Evolutionary conservation across 2,113 vertebrate genomes (phyloP).

Genomic region (Muscicapa adusta): DNA sequence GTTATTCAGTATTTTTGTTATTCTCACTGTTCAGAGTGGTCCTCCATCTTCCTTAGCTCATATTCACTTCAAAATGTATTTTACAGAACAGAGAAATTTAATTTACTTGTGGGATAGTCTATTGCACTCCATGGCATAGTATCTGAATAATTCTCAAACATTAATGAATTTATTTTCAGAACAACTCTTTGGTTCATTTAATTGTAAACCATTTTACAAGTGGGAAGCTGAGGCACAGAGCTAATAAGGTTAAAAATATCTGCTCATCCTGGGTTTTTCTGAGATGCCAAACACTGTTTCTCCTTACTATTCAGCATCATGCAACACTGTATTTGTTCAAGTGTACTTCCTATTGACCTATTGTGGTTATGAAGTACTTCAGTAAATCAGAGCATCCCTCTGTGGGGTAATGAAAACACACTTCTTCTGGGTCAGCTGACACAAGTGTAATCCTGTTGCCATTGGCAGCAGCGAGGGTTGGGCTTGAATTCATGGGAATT

Average conservation of each 20-base stretch:
- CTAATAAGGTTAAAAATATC: constrained; percentile 66
- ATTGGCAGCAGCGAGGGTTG: not conserved
- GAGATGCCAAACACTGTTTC: constrained; percentile 1
- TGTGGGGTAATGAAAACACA: constrained; percentile 24
- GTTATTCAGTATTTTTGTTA: not conserved
- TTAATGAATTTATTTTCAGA: constrained; percentile 63
- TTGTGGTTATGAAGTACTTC: constrained; percentile 31
- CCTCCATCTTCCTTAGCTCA: not conserved
- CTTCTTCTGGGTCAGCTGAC: constrained; percentile 28
- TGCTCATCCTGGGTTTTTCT: constrained; percentile 24
- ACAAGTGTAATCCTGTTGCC: not conserved
- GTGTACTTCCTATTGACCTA: constrained; percentile 52
- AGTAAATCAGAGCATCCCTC: constrained; percentile 50
- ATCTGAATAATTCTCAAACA: constrained; percentile 41
- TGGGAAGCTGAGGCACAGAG: constrained; percentile 61
- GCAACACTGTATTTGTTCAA: constrained; percentile 27
- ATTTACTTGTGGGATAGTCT: constrained; percentile 8
- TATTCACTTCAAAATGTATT: not conserved
- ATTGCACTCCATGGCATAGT: constrained; percentile 1
- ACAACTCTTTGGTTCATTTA: constrained; percentile 47
- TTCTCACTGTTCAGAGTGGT: not conserved
- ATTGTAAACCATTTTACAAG: constrained; percentile 57
- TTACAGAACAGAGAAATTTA: constrained; percentile 6
- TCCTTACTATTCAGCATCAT: not conserved
- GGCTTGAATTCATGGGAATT: constrained; percentile 29